phyloP scores from a whole-genome alignment of 1,140 invertebrate genomes.

The Cotesia typhae region DNA sequence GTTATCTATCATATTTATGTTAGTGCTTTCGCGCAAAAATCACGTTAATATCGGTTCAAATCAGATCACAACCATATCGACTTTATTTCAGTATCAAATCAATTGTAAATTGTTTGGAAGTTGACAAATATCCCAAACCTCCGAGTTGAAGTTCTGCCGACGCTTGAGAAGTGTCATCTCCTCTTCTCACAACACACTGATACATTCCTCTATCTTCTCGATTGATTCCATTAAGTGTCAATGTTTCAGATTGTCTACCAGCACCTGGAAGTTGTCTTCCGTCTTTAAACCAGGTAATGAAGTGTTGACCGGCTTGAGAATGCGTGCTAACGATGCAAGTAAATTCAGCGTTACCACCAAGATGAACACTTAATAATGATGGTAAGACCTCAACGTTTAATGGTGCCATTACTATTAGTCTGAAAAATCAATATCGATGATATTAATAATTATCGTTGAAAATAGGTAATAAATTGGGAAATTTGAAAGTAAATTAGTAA shows the following conservation, averaged over 20 bases:
- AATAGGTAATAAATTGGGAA: conserved; percentile 12
- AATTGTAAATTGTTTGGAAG: no score
- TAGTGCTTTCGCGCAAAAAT: no score
- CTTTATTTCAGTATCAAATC: no score
- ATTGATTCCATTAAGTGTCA: conserved; percentile 75
- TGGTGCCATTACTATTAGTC: conserved; percentile 73
- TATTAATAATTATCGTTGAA: conserved; percentile 29
- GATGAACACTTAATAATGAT: conserved; percentile 76
- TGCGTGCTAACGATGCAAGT: conserved; percentile 70
- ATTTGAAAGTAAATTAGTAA: neutral
- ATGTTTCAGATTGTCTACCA: conserved; percentile 71
- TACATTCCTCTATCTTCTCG: conserved; percentile 86
- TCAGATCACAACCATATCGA: no score
- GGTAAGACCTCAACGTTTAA: conserved; percentile 77
- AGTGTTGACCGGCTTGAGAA: conserved; percentile 66
- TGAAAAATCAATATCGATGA: conserved; percentile 32
- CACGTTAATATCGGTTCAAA: no score
- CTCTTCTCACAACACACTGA: conserved; percentile 79
- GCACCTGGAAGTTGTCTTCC: conserved; percentile 74
- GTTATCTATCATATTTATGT: no score
- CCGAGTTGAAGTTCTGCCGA: conserved; percentile 82
- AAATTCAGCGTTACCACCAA: conserved; percentile 80
- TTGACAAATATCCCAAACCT: conserved; percentile 65
- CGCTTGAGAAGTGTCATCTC: conserved; percentile 82
- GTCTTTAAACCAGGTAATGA: conserved; percentile 80